Conservation (phyloP, 2,888 invertebrate genomes). For the Amphipoea oculea region DNA sequence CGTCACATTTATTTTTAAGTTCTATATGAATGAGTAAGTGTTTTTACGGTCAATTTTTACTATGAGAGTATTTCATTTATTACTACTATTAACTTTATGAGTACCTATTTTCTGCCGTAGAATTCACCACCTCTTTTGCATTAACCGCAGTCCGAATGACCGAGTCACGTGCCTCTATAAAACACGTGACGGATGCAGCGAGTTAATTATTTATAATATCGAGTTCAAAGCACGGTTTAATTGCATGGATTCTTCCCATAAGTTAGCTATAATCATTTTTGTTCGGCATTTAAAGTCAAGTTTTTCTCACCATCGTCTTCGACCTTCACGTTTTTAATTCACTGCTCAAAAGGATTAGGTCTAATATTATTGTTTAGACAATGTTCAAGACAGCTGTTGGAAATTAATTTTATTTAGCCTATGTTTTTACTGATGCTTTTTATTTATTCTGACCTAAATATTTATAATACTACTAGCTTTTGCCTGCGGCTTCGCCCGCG, state of each 20-base stretch:
- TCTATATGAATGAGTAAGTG: constrained; percentile 28
- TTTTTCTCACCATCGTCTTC: background rate
- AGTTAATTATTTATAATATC: constrained; percentile 39
- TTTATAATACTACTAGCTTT: background rate
- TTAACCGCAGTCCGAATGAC: constrained; percentile 37
- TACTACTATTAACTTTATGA: constrained; percentile 5
- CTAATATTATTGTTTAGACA: background rate
- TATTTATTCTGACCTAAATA: background rate
- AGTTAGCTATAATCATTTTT: background rate
- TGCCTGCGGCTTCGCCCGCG: background rate
- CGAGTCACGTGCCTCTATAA: constrained; percentile 33
- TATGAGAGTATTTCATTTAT: constrained; percentile 18
- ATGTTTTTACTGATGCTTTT: no score
- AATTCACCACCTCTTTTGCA: constrained; percentile 17
- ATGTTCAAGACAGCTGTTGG: background rate
- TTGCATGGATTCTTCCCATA: constrained; percentile 23
- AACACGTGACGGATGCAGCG: constrained; percentile 44
- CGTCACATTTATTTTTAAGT: constrained; percentile 37
- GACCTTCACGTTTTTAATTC: background rate
- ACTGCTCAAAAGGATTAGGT: background rate
- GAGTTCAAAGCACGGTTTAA: constrained; percentile 41
- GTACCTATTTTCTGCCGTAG: constrained; percentile 33
- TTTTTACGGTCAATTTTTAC: constrained; percentile 22
- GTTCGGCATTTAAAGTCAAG: background rate
- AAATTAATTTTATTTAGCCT: no score